Evolutionary conservation across 2,888 invertebrate species (phyloP), one percentile per base, ranked within the genome.

Genomic region (Drosophila mettleri): DNA sequence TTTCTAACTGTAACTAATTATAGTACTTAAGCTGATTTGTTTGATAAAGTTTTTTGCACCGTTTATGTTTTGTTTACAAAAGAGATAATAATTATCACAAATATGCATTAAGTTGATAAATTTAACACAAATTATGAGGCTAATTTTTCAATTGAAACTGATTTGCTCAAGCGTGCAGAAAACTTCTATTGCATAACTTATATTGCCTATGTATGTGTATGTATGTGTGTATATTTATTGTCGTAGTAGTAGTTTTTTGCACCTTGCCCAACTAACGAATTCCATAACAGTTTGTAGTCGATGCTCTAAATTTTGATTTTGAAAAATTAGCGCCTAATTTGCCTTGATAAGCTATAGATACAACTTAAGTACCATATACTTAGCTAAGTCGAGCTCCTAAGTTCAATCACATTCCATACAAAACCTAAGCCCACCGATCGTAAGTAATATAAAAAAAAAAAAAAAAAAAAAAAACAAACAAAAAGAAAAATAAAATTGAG

Each of bases 41-140:
- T 66, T 54, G 52, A 43, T 87, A 86, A 89, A 90, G 87, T 88
- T 89, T 90, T 90, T 90, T 91, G 89, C 90, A 90, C 90, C 69
- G 58, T 75, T 80, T 69, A 74, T 80, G 77, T 77, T 75, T 81
- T 66, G 34, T 65, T 58, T 43, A 14, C 27, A 43, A 9, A 27
- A n/a, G 12, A 2, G 12, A 31, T 9, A 63, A 36, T 34, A 52
- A 59, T 53, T 53, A 63, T 53, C 61, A 66, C 18, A 46, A 48
- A 58, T 80, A 76, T 61, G 45, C 43, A 62, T 58, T 77, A 59
- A 64, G 45, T 66, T 27, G 5, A 31, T 76, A 54, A 74, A 49
- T 54, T 61, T 59, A 67, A n/a, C 5, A 41, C 54, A 49, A 80
- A 65, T 68, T 53, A 39, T 45, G 69, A 54, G 67, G 86, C 86